Conservation (phyloP, 1,140 invertebrate species). For the Bombus waltoni region DNA sequence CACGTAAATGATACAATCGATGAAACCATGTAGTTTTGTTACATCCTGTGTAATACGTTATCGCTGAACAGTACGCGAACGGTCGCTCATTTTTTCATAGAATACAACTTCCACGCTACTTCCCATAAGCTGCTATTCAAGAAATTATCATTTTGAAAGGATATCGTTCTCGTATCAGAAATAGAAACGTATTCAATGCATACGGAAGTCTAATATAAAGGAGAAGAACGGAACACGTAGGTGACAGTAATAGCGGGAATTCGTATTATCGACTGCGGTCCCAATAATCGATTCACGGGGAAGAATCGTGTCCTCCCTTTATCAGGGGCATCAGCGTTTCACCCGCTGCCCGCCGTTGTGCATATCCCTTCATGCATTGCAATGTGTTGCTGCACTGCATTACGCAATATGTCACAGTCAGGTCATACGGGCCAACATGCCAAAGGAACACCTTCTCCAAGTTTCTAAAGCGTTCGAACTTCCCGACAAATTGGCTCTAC, state of each 20-base stretch:
- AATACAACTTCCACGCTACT: background rate
- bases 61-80: too few relatives aligned
- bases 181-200: background rate
- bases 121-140: background rate
- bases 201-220: background rate
- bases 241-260: background rate
- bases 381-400: slow-evolving; percentile 13
- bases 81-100: too few relatives aligned
- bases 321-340: background rate
- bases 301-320: slow-evolving; percentile 6
- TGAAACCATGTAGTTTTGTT: too few relatives aligned
- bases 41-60: too few relatives aligned
- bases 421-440: slow-evolving; percentile 16
- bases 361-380: slow-evolving; percentile 30
- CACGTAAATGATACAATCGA: too few relatives aligned
- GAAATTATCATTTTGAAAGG: background rate
- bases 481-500: slow-evolving; percentile 13
- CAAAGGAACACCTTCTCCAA: slow-evolving; percentile 19
- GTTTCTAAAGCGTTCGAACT: slow-evolving; percentile 30
- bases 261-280: slow-evolving; percentile 15
- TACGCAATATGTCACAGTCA: slow-evolving; percentile 29
- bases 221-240: background rate
- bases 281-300: slow-evolving; percentile 25
- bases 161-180: background rate
- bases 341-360: background rate